phyloP scores from a whole-genome alignment of 2,797 vertebrate genomes.

The Coregonus sp. region DNA sequence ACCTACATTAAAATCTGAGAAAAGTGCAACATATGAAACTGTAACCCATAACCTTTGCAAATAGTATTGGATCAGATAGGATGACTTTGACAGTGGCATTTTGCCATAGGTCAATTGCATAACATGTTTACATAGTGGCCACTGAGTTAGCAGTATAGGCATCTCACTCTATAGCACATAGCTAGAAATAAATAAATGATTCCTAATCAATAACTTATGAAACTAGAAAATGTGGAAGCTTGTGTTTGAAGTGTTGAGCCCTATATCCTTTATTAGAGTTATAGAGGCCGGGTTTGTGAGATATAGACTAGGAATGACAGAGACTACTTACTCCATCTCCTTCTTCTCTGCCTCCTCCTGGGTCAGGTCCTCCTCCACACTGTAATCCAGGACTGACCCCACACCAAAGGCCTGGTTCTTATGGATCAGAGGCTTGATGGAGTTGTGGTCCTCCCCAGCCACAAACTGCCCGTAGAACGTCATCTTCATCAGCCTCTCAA shows the following conservation, averaged over 20 bases:
- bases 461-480: slow-evolving; percentile 98
- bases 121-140: not conserved
- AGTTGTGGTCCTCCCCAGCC: slow-evolving; percentile 89
- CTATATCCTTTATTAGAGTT: not conserved
- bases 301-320: not conserved
- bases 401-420: slow-evolving; percentile 87
- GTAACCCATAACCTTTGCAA: not conserved
- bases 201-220: not conserved
- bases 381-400: slow-evolving; percentile 91
- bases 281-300: not conserved
- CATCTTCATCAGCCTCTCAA: slow-evolving; percentile 91
- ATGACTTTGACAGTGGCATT: not conserved
- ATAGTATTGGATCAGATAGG: not conserved
- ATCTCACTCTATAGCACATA: not conserved
- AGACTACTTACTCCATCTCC: slow-evolving; percentile 84
- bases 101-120: not conserved
- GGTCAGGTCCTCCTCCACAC: slow-evolving; percentile 89
- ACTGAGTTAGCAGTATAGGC: not conserved
- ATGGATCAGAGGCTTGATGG: slow-evolving; percentile 86
- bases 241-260: not conserved
- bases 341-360: slow-evolving; percentile 81
- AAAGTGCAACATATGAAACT: not conserved
- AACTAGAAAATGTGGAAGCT: not conserved
- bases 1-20: not conserved
- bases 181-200: not conserved